Percentiles rank a stretch among this genome's conserved stretches.
These are phyloP conservation scores for Mola mola DNA, from an alignment of 2,113 vertebrate genomes.

Conservation along the genomic window DNA sequence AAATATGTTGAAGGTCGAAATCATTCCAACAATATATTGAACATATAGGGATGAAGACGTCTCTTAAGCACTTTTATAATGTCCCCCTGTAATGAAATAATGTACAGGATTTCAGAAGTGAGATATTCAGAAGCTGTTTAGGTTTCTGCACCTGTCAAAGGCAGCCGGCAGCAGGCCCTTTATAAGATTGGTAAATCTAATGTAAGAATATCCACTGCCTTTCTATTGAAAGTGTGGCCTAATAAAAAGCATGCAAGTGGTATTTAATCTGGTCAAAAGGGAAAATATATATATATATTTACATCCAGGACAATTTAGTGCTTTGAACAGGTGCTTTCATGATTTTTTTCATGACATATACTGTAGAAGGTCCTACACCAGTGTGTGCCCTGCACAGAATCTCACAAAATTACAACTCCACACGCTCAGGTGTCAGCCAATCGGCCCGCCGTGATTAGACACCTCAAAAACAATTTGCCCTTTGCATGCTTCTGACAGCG, in stretches of 20 bases:
- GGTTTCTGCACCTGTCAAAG: conserved; percentile 72
- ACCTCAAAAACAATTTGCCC: conserved; percentile 56
- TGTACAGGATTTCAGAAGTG: conserved; percentile 50
- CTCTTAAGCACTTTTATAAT: conserved; percentile 15
- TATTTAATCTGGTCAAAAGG: conserved; percentile 33
- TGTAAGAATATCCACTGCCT: conserved; percentile 65
- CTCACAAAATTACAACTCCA: conserved; percentile 15
- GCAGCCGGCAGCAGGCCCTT: conserved; percentile 56
- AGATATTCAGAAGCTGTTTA: conserved; percentile 60
- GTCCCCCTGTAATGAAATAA: conserved; percentile 55
- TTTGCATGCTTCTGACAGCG: conserved; percentile 75
- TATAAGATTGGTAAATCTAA: conserved; percentile 71
- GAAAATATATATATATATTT: conserved; percentile 39
- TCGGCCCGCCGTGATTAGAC: conserved; percentile 27
- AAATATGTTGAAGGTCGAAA: conserved; percentile 69
- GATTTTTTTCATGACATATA: conserved; percentile 39
- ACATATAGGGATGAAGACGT: conserved; percentile 1
- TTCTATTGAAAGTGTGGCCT: conserved; percentile 29
- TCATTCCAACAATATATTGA: conserved; percentile 39
- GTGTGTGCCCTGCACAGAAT: too few species aligned
- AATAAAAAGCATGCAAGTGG: conserved; percentile 24
- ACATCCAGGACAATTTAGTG: conserved; percentile 35
- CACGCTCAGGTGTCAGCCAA: conserved; percentile 30
- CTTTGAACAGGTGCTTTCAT: conserved; percentile 43
- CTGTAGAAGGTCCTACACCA: conserved; percentile 52